Evolutionary conservation across 2,113 vertebrate species (phyloP).

Genomic region (Jaculus jaculus): DNA sequence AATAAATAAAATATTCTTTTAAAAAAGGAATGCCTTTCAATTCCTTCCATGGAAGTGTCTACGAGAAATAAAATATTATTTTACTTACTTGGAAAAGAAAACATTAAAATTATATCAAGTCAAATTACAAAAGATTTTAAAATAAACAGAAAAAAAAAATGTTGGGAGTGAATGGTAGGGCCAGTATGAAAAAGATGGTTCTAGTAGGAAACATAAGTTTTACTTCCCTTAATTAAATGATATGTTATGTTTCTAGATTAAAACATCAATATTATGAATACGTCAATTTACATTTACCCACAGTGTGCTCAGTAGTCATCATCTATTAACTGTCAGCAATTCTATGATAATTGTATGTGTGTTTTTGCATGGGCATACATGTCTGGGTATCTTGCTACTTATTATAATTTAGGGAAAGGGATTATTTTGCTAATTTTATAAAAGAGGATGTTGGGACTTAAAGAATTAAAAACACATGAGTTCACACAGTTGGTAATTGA

Average conservation of each 20-base stretch:
- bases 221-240: not conserved
- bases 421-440: not conserved
- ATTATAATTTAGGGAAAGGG: not conserved
- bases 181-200: not conserved
- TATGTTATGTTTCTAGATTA: not conserved
- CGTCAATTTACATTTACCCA: fast-evolving
- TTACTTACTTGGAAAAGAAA: not conserved
- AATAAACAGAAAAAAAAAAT: not conserved
- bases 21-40: not conserved
- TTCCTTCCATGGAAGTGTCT: not conserved
- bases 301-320: not conserved
- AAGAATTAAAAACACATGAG: not conserved
- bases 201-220: not conserved
- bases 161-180: not conserved
- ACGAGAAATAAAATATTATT: not conserved
- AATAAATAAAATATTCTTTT: too few relatives aligned
- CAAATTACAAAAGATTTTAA: not conserved
- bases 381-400: not conserved
- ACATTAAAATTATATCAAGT: not conserved
- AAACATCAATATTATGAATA: not conserved
- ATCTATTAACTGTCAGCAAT: not conserved
- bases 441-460: not conserved
- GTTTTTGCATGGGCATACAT: not conserved
- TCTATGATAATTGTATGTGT: not conserved
- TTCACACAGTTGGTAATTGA: not conserved